Evolutionary conservation across 2,888 invertebrate species (phyloP).

Genomic region (Scelioninae gen. 2): DNA sequence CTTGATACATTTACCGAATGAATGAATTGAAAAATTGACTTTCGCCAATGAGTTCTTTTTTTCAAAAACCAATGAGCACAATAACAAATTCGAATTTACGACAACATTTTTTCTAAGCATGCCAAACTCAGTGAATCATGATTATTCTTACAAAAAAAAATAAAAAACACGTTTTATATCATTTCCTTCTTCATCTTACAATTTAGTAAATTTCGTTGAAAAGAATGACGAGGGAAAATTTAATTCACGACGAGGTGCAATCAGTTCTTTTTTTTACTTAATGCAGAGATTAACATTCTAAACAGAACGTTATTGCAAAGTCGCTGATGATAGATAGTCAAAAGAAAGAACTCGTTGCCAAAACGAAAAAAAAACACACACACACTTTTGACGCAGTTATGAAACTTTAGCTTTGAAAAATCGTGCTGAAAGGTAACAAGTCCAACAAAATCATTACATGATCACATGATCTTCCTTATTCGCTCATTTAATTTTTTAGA

Average conservation of each 20-base stretch:
- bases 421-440: not conserved
- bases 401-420: slow-evolving; percentile 19
- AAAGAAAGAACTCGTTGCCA: slow-evolving; percentile 14
- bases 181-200: slow-evolving; percentile 3
- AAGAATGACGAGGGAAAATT: slow-evolving; percentile 23
- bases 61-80: no score
- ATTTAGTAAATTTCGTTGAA: slow-evolving; percentile 21
- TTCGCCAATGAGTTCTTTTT: no score
- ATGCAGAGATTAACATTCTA: slow-evolving; percentile 36
- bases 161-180: not conserved
- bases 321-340: slow-evolving; percentile 27
- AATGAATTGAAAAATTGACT: no score
- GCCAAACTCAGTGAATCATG: no score
- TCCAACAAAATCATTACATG: not conserved
- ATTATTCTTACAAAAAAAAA: not conserved
- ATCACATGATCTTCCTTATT: not conserved
- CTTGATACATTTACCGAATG: no score
- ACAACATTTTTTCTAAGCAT: no score
- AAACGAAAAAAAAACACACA: slow-evolving; percentile 16
- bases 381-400: slow-evolving; percentile 18
- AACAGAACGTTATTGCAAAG: slow-evolving; percentile 24
- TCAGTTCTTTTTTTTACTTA: slow-evolving; percentile 21
- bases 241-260: slow-evolving; percentile 24
- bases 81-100: no score
- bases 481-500: not conserved